Base-by-base conservation (phyloP, 2,888 invertebrate species). In the Mactromeris polynyma region DNA sequence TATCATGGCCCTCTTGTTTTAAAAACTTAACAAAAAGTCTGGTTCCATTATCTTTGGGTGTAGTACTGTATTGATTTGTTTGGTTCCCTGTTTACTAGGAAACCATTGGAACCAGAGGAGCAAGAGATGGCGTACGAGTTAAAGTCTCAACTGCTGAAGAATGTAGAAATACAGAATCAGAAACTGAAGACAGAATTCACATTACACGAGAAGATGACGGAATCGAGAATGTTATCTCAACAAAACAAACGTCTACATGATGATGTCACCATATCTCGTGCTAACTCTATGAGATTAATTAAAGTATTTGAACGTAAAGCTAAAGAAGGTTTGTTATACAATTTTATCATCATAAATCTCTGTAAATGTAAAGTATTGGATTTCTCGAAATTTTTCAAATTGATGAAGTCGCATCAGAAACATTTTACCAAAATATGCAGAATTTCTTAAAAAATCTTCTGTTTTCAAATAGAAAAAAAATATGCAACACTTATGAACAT, bases 281-380 rank as follows among this genome's bases (percentile, higher is more conserved):
- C 93, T 17, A 95, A 95, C 81, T 93, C 94, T 2, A 84, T 95
- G 51, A 93, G 94, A 81, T 91, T 95, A 17, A 93, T 95, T 84
- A 93, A 93, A 69, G 91, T 94, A 91, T 95, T 95, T 91, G 95
- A 96, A 91, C 93, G 93, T 83, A 94, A 94, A 87, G 94, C 95
- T 0, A 95, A 93, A 89, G 94, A 95, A 93, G 95, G 96, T 95
- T 90, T 87, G 90, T 90, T 33, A 26, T 2, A 17, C 38, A 40
- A 21, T 36, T 14, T 64, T 26, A 79, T 33, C 19, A 77, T 36
- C n/a, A 11, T n/a, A 40, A 17, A 46, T 46, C 1, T 46, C 46
- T n/a, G n/a, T n/a, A n/a, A n/a, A n/a, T n/a, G n/a, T n/a, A n/a
- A n/a, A n/a, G n/a, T n/a, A n/a, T n/a, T n/a, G n/a, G n/a, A n/a